phyloP scores from a whole-genome alignment of 2,113 vertebrate species.

The Rattus rattus region DNA sequence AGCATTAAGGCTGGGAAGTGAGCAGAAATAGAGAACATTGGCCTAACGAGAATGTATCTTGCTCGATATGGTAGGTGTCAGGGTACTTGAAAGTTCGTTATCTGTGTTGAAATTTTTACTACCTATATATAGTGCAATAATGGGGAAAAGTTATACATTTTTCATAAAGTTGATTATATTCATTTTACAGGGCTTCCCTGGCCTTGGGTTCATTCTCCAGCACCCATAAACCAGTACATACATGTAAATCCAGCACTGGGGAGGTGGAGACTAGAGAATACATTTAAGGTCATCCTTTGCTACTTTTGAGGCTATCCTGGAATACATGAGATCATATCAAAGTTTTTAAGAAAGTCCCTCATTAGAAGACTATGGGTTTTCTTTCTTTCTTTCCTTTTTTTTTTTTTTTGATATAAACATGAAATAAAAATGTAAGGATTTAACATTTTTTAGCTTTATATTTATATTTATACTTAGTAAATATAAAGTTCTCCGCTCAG shows the following conservation, averaged over 20 bases:
- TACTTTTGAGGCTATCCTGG: background rate
- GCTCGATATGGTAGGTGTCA: too few species aligned
- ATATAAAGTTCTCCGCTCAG: background rate
- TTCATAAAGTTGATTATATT: constrained; percentile 19
- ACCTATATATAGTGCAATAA: background rate
- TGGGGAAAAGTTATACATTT: background rate
- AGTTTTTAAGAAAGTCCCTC: background rate
- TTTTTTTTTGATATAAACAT: background rate
- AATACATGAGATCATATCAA: background rate
- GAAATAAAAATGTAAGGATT: background rate
- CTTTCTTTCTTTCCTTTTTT: background rate
- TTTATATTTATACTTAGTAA: background rate
- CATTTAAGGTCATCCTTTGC: background rate
- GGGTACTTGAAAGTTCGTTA: background rate
- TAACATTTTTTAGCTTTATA: background rate
- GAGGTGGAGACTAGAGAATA: background rate
- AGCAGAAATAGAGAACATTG: background rate
- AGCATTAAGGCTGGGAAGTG: constrained; percentile 1
- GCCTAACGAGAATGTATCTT: background rate
- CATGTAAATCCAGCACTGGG: background rate
- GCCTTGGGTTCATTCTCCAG: background rate
- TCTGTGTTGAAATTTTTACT: constrained; percentile 21
- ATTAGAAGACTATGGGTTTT: background rate
- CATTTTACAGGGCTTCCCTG: background rate
- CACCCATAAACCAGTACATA: background rate